Base-by-base conservation (phyloP, 2,797 vertebrate species). In the Phalloptychus januarius region DNA sequence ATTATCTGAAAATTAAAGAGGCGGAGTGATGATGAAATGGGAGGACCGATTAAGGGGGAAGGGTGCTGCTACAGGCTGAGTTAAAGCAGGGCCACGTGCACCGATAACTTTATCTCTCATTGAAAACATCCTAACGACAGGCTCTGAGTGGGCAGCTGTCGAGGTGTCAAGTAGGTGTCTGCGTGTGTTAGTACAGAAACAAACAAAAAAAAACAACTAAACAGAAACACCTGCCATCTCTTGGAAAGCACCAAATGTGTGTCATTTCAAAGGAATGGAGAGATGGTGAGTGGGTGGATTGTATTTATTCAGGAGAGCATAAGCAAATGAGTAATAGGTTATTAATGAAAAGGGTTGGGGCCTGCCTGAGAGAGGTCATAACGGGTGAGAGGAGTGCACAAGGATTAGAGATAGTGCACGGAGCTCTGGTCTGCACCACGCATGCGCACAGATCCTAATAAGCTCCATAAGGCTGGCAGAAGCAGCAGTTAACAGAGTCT, bases 261-360 rank as follows among this genome's bases (percentile, higher is more conserved):
- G 83, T 92, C 86, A 89, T 92, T 92, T 90, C 74, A 76, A 72
- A 85, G 81, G 85, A 91, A 92, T 82, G 85, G 80, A 82, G 79
- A 50, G 76, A 82, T n/a, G 10, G 52, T 36, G 76, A 77, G 83
- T 20, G 84, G 72, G 75, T 63, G 44, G 25, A 54, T 54, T 82
- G 79, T 63, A 84, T 77, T 86, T 82, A 85, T 85, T 79, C 52
- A 85, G 76, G 82, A 85, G 78, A 80, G 74, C 71, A 79, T 48
- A 74, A 87, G 76, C 78, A 83, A 83, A 88, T 71, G 78, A 86
- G 75, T 80, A 86, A 87, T 85, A 72, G 86, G 76, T 75, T 78
- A 85, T 81, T 85, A 87, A 85, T 82, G 42, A 86, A 79, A 82
- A 61, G 36, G 28, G 63, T 52, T 81, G 33, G 61, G 78, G 77